phyloP scores from a whole-genome alignment of 2,888 invertebrate species.

The Agrypnus murinus region DNA sequence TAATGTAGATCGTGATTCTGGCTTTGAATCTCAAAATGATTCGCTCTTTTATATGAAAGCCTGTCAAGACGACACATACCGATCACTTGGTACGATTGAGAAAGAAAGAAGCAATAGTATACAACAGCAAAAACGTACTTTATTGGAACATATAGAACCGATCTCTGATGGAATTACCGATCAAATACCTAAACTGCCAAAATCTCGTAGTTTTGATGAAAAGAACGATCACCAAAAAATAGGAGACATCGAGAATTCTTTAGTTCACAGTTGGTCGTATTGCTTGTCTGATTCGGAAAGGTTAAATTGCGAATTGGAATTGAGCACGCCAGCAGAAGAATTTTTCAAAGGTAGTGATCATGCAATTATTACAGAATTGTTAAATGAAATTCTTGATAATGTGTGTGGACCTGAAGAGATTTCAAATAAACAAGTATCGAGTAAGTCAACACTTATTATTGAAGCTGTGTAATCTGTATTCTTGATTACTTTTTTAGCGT shows the following conservation, averaged over 20 bases:
- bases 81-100: constrained; percentile 29
- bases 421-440: constrained; percentile 17
- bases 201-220: constrained; percentile 70
- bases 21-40: constrained; percentile 63
- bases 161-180: constrained; percentile 67
- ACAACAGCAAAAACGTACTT: constrained; percentile 43
- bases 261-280: constrained; percentile 76
- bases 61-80: constrained; percentile 32
- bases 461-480: neutral
- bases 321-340: constrained; percentile 79
- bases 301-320: constrained; percentile 71
- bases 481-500: too few relatives aligned
- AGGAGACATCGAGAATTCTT: constrained; percentile 70
- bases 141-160: constrained; percentile 68
- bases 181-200: constrained; percentile 58
- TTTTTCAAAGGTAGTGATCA: constrained; percentile 75
- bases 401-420: constrained; percentile 68
- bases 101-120: constrained; percentile 16
- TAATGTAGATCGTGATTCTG: constrained; percentile 62
- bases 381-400: constrained; percentile 76
- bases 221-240: constrained; percentile 64
- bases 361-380: constrained; percentile 74
- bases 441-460: constrained; percentile 31
- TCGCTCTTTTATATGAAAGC: constrained; percentile 50
- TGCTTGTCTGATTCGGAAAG: constrained; percentile 71